Conservation (phyloP, 1,140 invertebrate species). For the Heliconius hewitsoni region DNA sequence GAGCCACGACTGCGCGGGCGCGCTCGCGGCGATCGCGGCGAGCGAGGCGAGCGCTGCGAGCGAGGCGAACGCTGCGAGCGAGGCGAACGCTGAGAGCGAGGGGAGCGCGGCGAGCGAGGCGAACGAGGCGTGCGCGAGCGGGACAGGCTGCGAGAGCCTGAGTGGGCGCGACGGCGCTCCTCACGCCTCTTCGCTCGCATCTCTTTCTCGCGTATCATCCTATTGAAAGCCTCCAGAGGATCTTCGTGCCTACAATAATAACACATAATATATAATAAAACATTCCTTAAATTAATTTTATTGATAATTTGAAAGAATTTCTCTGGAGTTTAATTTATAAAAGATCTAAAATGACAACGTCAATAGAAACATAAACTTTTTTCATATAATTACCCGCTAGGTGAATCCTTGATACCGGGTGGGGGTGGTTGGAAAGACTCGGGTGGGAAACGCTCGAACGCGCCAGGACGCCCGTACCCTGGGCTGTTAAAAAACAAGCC, state of each 20-base stretch:
- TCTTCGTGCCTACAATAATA: slow-evolving; percentile 80
- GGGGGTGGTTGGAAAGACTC: slow-evolving; percentile 74
- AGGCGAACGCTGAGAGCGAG: slow-evolving; percentile 41
- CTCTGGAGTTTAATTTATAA: neutral
- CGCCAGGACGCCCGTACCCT: slow-evolving; percentile 46
- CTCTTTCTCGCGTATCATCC: slow-evolving; percentile 92
- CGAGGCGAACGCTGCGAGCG: slow-evolving; percentile 46
- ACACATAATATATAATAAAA: neutral
- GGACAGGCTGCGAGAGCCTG: slow-evolving; percentile 53
- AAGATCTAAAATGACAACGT: neutral
- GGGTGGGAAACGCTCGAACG: slow-evolving; percentile 57
- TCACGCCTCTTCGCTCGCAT: slow-evolving; percentile 85
- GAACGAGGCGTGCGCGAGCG: slow-evolving; percentile 57
- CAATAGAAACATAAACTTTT: neutral
- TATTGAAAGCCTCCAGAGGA: slow-evolving; percentile 91
- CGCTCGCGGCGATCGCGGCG: slow-evolving; percentile 49
- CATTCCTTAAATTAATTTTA: too few relatives aligned
- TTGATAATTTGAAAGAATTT: too few relatives aligned
- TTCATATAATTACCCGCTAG: slow-evolving; percentile 57
- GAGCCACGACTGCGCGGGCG: slow-evolving; percentile 64
- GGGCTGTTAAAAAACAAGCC: slow-evolving; percentile 38
- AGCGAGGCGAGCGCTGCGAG: slow-evolving; percentile 44
- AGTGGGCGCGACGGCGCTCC: slow-evolving; percentile 80
- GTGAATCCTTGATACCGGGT: slow-evolving; percentile 75
- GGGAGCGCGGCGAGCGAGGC: slow-evolving; percentile 45